Evolutionary conservation across 2,888 invertebrate genomes (phyloP), one percentile per base, ranked within the genome.

Genomic region (Drosophila nigricruria): DNA sequence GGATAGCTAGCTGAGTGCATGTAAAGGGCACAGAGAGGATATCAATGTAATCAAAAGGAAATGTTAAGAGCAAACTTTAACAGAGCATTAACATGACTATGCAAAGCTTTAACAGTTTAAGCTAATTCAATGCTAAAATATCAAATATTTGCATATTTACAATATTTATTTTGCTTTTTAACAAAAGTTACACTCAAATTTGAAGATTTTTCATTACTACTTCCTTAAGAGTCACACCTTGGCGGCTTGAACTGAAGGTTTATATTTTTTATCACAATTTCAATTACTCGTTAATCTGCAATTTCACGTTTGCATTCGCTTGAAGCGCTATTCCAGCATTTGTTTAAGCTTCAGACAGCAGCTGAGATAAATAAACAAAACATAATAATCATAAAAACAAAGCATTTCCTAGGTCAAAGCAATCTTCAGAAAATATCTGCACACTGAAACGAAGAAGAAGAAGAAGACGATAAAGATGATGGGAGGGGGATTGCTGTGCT

Each of bases 381-480:
- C 52, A 53, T 42, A 58, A 67, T 66, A 67, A 66, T 42, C 20
- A 53, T 53, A 54, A 66, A 66, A 66, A 62, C 66, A 72, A 77
- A 71, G 56, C 73, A 53, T 62, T 73, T 52, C 62, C 62, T 70
- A 61, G 79, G 75, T 79, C 79, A 74, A 61, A 79, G 75, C 79
- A 74, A 77, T 77, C 79, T 57, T 45, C 58, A 38, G 49, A 34
- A 56, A 71, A 58, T 70, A 77, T 73, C 79, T 76, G 64, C 61
- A 62, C 43, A 49, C 47, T 58, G 42, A 42, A 30, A 1, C 16
- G 45, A 38, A 38, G 38, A n/a, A n/a, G 25, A n/a, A 6, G 25
- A 4, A 16, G 23, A 34, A 2, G 32, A 8, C 5, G 10, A 36
- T 6, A 25, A 34, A 0, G 52, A 58, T 45, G 45, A 25, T n/a